Conservation (phyloP, 2,113 vertebrate species). For the Nestor notabilis region DNA sequence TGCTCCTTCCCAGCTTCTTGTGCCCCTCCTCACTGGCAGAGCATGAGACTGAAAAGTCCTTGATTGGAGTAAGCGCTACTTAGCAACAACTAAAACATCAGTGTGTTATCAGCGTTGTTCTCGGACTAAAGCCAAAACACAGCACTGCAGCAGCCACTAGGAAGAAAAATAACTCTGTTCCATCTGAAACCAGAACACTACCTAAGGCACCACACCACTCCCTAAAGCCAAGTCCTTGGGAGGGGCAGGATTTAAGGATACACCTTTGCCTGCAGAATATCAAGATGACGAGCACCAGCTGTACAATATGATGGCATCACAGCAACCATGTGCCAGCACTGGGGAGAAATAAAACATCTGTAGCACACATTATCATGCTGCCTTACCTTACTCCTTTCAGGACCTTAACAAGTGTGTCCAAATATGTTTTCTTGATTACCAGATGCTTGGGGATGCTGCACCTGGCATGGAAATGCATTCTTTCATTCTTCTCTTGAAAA, state of each 20-base stretch:
- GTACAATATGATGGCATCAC: accelerated
- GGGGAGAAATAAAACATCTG: neutral
- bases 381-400: neutral
- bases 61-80: neutral
- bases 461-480: neutral
- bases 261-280: neutral
- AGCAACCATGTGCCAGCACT: neutral
- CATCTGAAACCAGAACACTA: neutral
- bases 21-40: neutral
- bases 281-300: neutral
- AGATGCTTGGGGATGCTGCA: neutral
- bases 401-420: neutral
- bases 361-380: neutral
- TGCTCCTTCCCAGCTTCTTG: neutral
- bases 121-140: neutral
- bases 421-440: neutral
- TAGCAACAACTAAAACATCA: neutral
- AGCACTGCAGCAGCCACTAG: neutral
- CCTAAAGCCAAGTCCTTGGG: neutral
- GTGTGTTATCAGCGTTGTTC: neutral
- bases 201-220: neutral
- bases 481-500: neutral
- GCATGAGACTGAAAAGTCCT: neutral
- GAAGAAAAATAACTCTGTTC: neutral
- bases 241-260: neutral